Evolutionary conservation across 2,113 vertebrate genomes (phyloP).

Genomic region (Psilopogon haemacephalus): DNA sequence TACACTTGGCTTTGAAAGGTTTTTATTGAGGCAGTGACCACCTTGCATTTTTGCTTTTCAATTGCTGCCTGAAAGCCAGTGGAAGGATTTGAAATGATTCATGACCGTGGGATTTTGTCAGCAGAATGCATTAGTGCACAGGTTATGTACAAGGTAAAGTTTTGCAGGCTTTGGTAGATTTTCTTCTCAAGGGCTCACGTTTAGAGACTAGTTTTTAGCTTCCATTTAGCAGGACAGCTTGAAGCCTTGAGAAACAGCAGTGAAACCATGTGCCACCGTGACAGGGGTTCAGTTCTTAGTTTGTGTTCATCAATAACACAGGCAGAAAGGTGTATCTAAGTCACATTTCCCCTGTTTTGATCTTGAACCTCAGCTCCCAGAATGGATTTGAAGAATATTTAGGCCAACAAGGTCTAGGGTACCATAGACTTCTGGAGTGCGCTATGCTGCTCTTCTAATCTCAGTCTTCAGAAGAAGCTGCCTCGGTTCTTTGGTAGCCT

Average conservation of each 20-base stretch:
- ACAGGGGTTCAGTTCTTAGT: background rate
- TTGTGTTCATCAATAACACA: background rate
- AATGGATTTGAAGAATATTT: background rate
- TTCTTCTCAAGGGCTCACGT: background rate
- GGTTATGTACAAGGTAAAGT: background rate
- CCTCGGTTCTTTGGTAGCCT: background rate
- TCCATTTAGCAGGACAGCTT: background rate
- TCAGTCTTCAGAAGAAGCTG: background rate
- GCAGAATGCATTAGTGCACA: background rate
- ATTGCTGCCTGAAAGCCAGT: background rate
- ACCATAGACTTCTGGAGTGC: background rate
- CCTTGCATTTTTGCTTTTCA: slow-evolving; percentile 12
- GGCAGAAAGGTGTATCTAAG: background rate
- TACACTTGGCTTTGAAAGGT: background rate
- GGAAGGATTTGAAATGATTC: background rate
- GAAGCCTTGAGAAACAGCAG: background rate
- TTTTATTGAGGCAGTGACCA: slow-evolving; percentile 23
- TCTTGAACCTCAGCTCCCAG: background rate
- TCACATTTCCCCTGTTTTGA: background rate
- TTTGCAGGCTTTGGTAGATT: background rate
- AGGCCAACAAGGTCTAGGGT: background rate
- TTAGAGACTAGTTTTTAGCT: background rate
- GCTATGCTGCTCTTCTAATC: background rate
- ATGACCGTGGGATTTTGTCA: background rate
- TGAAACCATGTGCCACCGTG: background rate